Conservation (phyloP, 2,113 vertebrate species). For the Apteryx owenii region DNA sequence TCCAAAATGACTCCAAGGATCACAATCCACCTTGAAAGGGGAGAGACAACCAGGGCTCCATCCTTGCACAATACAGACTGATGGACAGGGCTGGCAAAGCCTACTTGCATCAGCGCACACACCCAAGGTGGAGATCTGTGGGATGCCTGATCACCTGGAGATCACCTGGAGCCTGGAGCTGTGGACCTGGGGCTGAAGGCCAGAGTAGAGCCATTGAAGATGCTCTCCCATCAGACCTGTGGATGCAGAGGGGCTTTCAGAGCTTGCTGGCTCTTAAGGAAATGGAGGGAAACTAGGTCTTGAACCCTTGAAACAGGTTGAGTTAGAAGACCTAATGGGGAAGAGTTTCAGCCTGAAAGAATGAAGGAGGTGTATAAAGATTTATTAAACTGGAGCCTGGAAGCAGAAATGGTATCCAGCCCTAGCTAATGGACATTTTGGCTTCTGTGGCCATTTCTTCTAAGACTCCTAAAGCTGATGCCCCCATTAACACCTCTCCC, state of each 20-base stretch:
- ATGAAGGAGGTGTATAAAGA: not conserved
- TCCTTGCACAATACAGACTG: not conserved
- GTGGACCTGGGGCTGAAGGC: not conserved
- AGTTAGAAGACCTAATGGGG: not conserved
- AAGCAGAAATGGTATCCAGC: not conserved
- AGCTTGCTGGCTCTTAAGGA: not conserved
- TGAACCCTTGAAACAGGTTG: not conserved
- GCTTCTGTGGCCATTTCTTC: not conserved
- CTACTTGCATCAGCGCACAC: not conserved
- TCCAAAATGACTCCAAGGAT: not conserved
- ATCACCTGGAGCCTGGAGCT: not conserved
- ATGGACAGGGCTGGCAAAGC: not conserved
- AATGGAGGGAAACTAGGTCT: not conserved
- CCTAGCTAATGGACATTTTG: not conserved
- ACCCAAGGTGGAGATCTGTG: not conserved
- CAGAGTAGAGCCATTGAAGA: rapidly evolving
- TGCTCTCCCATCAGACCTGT: rapidly evolving
- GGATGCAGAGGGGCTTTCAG: not conserved
- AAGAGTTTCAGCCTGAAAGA: not conserved
- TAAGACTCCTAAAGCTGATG: not conserved
- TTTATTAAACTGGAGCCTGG: rapidly evolving
- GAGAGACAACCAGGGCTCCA: not conserved
- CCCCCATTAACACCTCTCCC: not conserved
- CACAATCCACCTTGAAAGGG: not conserved
- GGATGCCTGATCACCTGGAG: not conserved